phyloP scores from a whole-genome alignment of 2,797 vertebrate genomes.

The Novumbra hubbsi region DNA sequence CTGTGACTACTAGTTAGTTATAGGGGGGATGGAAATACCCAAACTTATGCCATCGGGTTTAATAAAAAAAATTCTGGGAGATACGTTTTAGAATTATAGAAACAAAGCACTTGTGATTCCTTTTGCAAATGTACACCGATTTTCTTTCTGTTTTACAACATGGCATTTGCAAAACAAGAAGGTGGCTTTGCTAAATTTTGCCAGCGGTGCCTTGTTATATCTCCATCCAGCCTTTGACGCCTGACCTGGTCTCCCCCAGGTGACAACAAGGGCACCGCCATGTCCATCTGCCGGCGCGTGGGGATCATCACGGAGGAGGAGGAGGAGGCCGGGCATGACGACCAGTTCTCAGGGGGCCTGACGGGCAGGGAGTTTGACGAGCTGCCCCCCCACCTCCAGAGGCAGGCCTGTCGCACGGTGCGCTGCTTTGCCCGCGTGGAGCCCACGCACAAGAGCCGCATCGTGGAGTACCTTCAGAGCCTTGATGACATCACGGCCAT shows the following conservation, averaged over 20 bases:
- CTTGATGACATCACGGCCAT: constrained; percentile 79
- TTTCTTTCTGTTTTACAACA: no score
- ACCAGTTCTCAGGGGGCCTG: constrained; percentile 59
- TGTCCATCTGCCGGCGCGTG: constrained; percentile 79
- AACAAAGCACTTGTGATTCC: no score
- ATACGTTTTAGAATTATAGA: no score
- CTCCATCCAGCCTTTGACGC: background rate
- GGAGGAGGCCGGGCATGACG: constrained; percentile 66
- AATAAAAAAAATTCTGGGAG: no score
- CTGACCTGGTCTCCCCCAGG: constrained; percentile 49
- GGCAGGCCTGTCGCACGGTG: constrained; percentile 67
- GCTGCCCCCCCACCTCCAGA: constrained; percentile 74
- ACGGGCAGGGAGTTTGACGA: constrained; percentile 80
- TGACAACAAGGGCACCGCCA: constrained; percentile 79
- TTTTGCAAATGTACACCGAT: no score
- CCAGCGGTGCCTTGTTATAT: background rate
- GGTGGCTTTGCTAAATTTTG: background rate
- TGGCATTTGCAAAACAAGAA: no score
- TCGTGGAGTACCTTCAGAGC: constrained; percentile 81
- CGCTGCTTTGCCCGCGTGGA: constrained; percentile 79
- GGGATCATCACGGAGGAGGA: constrained; percentile 81
- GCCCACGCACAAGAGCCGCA: constrained; percentile 79
- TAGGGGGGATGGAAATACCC: background rate
- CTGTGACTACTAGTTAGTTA: background rate
- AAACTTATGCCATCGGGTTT: background rate